phyloP scores from a whole-genome alignment of 2,797 vertebrate species.

The Enteromius viviparus region DNA sequence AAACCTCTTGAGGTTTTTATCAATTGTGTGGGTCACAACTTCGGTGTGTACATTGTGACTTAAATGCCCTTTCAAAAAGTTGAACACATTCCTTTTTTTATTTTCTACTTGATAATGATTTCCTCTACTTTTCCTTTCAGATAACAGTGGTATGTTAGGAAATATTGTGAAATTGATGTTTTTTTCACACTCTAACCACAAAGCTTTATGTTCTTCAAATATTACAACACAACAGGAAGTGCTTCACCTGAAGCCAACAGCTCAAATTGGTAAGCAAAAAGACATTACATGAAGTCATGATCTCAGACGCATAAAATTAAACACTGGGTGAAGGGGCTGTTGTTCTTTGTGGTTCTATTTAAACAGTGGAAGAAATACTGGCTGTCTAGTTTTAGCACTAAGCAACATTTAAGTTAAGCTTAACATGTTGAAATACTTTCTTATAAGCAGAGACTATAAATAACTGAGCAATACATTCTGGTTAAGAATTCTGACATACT shows the following conservation, averaged over 20 bases:
- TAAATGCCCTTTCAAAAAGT: constrained; percentile 9
- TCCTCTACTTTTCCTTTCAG: constrained; percentile 44
- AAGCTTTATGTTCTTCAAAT: background rate
- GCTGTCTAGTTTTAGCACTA: background rate
- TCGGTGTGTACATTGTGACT: constrained; percentile 7
- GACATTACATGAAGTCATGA: background rate
- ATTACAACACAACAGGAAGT: background rate
- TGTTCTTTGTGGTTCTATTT: constrained; percentile 9
- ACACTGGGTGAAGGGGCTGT: background rate
- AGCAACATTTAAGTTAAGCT: constrained; percentile 10
- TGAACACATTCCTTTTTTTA: constrained; percentile 33
- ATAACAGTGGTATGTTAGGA: constrained; percentile 31
- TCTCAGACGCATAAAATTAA: constrained; percentile 6
- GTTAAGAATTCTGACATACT: background rate
- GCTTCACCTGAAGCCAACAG: background rate
- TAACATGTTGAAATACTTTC: constrained; percentile 19
- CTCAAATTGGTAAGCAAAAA: background rate
- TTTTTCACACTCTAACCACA: constrained; percentile 19
- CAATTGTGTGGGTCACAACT: constrained; percentile 44
- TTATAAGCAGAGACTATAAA: background rate
- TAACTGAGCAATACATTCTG: background rate
- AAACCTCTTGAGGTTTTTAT: constrained; percentile 45
- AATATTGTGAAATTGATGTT: background rate
- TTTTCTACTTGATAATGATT: constrained; percentile 50
- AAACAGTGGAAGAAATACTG: background rate